Percentiles rank a stretch among this genome's conserved stretches.
phyloP scores from a whole-genome alignment of 2,113 vertebrate species.

The Trogon surrucura region DNA sequence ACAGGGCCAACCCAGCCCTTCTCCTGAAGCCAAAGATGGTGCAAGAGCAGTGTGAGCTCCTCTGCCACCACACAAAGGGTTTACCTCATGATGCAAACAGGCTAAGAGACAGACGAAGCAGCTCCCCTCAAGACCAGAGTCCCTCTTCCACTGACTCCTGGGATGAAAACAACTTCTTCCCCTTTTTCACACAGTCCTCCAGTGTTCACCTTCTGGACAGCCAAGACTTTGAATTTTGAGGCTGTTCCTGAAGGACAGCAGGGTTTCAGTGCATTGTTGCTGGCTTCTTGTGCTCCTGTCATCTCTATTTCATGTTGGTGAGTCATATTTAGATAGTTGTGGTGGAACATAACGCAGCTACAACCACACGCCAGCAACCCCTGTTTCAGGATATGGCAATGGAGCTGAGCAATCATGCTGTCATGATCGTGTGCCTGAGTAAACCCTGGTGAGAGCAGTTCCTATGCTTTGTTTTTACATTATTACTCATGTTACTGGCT shows the following conservation, averaged over 20 bases:
- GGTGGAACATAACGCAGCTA: background rate
- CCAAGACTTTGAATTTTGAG: background rate
- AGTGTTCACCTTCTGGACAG: background rate
- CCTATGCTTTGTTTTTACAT: background rate
- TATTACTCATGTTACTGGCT: background rate
- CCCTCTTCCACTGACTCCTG: background rate
- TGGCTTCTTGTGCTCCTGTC: background rate
- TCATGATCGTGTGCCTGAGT: fast-evolving
- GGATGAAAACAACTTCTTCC: background rate
- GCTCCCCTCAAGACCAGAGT: background rate
- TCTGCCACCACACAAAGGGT: background rate
- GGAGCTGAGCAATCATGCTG: background rate
- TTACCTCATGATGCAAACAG: background rate
- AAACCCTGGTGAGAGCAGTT: background rate
- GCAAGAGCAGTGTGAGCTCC: background rate
- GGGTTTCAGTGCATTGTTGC: background rate
- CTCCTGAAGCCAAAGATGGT: background rate
- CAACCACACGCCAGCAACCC: background rate
- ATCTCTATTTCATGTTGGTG: background rate
- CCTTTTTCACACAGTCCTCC: background rate
- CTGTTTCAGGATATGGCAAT: background rate
- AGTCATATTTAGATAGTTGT: background rate
- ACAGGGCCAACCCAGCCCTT: background rate
- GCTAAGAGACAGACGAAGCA: background rate
- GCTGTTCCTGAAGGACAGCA: background rate